Evolutionary conservation across 2,113 vertebrate species (phyloP), one percentile per base, ranked within the genome.

Genomic region (Xiphias gladius): DNA sequence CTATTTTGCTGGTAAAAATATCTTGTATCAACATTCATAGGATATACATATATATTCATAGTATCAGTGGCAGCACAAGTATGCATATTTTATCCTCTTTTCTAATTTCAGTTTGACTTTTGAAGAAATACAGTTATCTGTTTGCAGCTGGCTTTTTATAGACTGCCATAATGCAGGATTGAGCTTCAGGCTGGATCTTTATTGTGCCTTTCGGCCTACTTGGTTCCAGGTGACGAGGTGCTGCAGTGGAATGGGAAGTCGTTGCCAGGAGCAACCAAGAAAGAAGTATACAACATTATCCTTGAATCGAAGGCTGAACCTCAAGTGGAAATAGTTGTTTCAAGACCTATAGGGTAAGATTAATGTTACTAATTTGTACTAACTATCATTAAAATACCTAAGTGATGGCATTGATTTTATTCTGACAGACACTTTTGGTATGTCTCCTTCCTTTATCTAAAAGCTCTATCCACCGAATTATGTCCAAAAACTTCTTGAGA

Each of bases 201-300:
- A 48, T 22, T 66, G 10, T 70, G 35, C 59, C 1, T 70, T 26
- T 54, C 4, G 24, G n/a, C 22, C 64, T 37, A 84, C 52, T 87
- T 82, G 68, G 61, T 80, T 88, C 39, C 93, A 99, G 98, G 98
- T 87, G 98, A 99, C 85, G 97, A 99, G 96, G 98, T 99, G 89
- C 92, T 99, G 92, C 97, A 99, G 93, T 99, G 98, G 98, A 99
- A 99, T 82, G 96, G 98, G 76, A 99, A 99, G 95, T 96, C 97
- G 26, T 96, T 99, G 94, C 98, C 97, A 37, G 98, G 98, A 93
- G 98, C 98, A 93, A 99, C 98, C 92, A 98, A 99, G 95, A 98
- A 99, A 96, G 98, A 99, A 95, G 98, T 99, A 93, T 99, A 99
- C 97, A 99, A 99, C 94, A 99, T 99, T 90, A 99, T 99, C 95